Base-by-base conservation (phyloP, 2,113 vertebrate species). In the Phrynosoma platyrhinos region DNA sequence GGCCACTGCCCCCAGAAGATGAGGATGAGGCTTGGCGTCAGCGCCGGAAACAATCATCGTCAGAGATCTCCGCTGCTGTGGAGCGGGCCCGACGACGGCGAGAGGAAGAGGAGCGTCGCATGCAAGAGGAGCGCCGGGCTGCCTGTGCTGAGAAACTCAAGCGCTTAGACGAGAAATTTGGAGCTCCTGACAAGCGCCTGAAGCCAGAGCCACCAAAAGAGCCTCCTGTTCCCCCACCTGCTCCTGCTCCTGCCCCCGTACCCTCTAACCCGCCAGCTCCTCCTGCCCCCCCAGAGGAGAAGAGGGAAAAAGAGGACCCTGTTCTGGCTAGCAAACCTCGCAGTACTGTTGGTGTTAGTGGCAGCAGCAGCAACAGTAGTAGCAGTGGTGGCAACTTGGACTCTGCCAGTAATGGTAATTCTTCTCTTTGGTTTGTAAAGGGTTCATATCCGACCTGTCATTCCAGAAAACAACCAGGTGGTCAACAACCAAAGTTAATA, bases 21-120 rank as follows among this genome's bases (percentile, higher is more conserved):
- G 98, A 99, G 88, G 98, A 99, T 10, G 98, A 99, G 88, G 98
- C 98, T 0, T 99, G 98, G 98, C 97, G 98, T 30, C 98, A 99
- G 92, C 96, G 98, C 13, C 96, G 98, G 13, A 98, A 98, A 83
- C 98, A 99, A 85, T 98, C 98, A 0, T 98, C 98, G 1, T 95
- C 98, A 0, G 98, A 98, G 92, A 98, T 99, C 55, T 98, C 98
- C 6, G 96, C 97, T 1, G 98, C 98, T 0, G 98, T 99, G 84
- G 98, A 99, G 94, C 97, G 98, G 27, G 98, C 98, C 1, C 97
- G 98, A 7, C 96, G 98, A 0, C 97, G 98, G 0, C 97, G 98
- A 0, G 98, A 98, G 30, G 98, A 98, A 69, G 98, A 99, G 74
- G 98, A 99, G 52, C 97, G 98, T 0, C 96, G 98, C 78, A 99